phyloP scores from a whole-genome alignment of 2,888 invertebrate species.

The Lamproptera curius region DNA sequence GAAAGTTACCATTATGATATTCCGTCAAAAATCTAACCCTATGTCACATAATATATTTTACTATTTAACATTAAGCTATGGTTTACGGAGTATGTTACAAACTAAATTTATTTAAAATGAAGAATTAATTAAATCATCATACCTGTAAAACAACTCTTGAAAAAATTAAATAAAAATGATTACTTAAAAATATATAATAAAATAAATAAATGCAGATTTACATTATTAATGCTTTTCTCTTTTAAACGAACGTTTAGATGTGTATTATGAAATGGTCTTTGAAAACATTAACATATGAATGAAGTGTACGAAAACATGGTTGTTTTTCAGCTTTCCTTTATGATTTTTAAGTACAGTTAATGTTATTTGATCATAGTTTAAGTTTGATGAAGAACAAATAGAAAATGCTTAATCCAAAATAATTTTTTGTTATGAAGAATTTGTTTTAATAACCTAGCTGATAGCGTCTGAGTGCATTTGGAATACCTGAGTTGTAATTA shows the following conservation, averaged over 20 bases:
- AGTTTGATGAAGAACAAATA: constrained; percentile 37
- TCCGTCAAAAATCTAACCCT: too few relatives aligned
- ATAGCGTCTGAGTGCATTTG: constrained; percentile 58
- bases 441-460: constrained; percentile 55
- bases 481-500: constrained; percentile 53
- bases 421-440: constrained; percentile 37
- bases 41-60: too few relatives aligned
- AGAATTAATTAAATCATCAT: too few relatives aligned
- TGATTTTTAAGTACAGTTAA: constrained; percentile 48
- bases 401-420: constrained; percentile 35
- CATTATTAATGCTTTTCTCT: background rate
- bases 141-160: background rate
- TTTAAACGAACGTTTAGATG: background rate
- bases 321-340: constrained; percentile 73
- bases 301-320: constrained; percentile 70
- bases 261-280: constrained; percentile 21
- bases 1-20: too few relatives aligned
- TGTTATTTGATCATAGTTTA: constrained; percentile 39
- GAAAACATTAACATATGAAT: constrained; percentile 41
- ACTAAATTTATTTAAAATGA: too few relatives aligned
- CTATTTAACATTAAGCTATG: background rate
- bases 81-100: background rate
- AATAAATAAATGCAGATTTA: too few relatives aligned
- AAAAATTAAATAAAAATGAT: too few relatives aligned
- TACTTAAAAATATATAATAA: too few relatives aligned